Evolutionary conservation across 2,888 invertebrate species (phyloP).

Genomic region (Neoitamus cyanurus): DNA sequence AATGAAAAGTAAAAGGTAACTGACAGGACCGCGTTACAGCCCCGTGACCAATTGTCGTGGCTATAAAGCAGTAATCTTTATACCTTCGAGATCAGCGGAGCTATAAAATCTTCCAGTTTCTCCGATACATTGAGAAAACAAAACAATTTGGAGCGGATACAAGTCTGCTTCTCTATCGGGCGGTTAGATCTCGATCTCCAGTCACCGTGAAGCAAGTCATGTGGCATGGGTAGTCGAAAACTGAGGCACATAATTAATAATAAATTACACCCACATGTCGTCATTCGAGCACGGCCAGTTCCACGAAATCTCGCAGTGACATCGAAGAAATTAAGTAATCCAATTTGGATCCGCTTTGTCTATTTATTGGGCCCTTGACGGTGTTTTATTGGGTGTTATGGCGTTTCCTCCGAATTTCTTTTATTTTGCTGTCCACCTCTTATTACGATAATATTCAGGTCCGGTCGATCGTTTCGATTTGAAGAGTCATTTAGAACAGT

Average conservation of each 20-base stretch:
- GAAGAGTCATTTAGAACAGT: slow-evolving; percentile 28
- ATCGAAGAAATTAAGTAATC: slow-evolving; percentile 45
- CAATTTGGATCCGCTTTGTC: slow-evolving; percentile 45
- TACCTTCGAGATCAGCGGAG: not conserved
- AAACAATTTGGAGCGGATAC: slow-evolving; percentile 23
- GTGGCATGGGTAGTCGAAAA: slow-evolving; percentile 8
- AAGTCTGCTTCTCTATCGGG: not conserved
- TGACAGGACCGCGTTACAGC: not conserved
- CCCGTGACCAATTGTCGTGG: not conserved
- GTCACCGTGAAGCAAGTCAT: slow-evolving; percentile 25
- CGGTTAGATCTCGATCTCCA: not conserved
- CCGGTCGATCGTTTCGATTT: slow-evolving; percentile 20
- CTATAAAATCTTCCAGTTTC: not conserved
- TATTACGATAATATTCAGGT: not conserved
- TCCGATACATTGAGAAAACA: not conserved
- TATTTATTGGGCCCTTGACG: slow-evolving; percentile 33
- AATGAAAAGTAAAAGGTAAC: not conserved
- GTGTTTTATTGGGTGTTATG: slow-evolving; percentile 22
- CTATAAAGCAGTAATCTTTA: not conserved
- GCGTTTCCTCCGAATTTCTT: not conserved
- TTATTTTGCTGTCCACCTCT: not conserved
- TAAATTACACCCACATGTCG: slow-evolving; percentile 48
- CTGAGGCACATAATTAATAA: slow-evolving; percentile 42
- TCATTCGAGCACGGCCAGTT: slow-evolving; percentile 22
- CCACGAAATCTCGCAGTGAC: slow-evolving; percentile 39